phyloP scores from a whole-genome alignment of 1,140 invertebrate genomes.

The Sitophilus oryzae region DNA sequence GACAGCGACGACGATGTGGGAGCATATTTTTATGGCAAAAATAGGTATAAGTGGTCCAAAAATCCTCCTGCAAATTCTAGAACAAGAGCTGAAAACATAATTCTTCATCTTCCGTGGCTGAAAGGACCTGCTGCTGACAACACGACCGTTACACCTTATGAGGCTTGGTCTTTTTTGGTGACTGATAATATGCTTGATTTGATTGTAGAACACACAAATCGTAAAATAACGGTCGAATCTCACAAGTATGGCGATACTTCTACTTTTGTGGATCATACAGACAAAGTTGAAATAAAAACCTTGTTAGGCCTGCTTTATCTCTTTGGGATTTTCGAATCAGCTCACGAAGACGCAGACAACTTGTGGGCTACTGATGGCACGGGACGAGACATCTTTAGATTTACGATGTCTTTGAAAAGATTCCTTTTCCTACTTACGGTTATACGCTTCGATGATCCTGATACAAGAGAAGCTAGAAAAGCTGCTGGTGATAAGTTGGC shows the following conservation, averaged over 20 bases:
- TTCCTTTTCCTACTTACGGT: conserved; percentile 14
- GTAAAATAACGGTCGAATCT: conserved; percentile 7
- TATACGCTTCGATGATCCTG: conserved; percentile 17
- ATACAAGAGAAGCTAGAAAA: conserved; percentile 13
- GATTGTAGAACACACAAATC: conserved; percentile 13
- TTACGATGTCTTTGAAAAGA: conserved; percentile 14
- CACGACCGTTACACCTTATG: not conserved
- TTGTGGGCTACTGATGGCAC: conserved; percentile 17
- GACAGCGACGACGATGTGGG: too few species aligned
- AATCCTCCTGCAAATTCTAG: not conserved
- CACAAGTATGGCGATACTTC: conserved; percentile 2
- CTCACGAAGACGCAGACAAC: not conserved
- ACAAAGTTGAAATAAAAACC: conserved; percentile 9
- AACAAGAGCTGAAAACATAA: conserved; percentile 9
- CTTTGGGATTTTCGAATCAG: conserved; percentile 15
- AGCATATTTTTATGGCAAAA: conserved; percentile 11
- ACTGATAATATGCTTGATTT: conserved; percentile 10
- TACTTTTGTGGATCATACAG: conserved; percentile 5
- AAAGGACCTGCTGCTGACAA: conserved; percentile 6
- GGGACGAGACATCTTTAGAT: conserved; percentile 16
- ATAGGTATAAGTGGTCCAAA: too few species aligned
- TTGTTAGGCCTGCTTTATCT: conserved; percentile 10
- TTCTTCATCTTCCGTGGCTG: conserved; percentile 10
- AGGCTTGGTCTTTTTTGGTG: conserved; percentile 9
- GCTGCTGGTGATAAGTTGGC: conserved; percentile 6